Percentiles rank a stretch among this genome's conserved stretches.
Conservation (phyloP, 2,888 invertebrate genomes). For the Lamproptera curius region DNA sequence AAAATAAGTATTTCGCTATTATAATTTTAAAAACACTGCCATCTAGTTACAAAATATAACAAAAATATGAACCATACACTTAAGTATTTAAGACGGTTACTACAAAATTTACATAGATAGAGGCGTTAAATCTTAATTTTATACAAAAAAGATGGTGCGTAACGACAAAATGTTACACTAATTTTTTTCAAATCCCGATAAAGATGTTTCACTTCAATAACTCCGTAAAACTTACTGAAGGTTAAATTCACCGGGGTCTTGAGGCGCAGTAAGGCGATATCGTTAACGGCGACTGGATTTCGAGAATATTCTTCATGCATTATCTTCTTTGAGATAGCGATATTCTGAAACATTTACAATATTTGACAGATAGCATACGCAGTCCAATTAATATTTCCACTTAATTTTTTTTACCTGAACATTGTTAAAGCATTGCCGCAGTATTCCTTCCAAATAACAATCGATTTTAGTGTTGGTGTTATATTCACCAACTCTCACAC, state of each 20-base stretch:
- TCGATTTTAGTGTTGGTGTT: constrained; percentile 20
- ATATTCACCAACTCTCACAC: constrained; percentile 30
- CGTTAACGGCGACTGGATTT: not conserved
- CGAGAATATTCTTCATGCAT: not conserved
- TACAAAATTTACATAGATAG: too few relatives aligned
- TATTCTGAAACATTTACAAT: constrained; percentile 3
- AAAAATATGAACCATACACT: too few relatives aligned
- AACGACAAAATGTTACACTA: too few relatives aligned
- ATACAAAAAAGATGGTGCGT: too few relatives aligned
- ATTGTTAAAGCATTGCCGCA: constrained; percentile 13
- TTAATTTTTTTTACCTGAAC: not conserved
- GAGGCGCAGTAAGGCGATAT: constrained; percentile 12
- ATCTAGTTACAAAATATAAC: too few relatives aligned
- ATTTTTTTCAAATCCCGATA: too few relatives aligned
- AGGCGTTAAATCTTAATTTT: too few relatives aligned
- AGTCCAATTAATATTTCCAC: not conserved
- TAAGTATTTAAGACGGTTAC: too few relatives aligned
- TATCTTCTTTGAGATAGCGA: not conserved
- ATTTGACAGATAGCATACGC: not conserved
- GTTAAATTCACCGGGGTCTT: constrained; percentile 1
- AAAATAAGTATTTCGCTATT: too few relatives aligned
- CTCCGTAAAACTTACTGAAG: constrained; percentile 8
- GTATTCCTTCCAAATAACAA: constrained; percentile 20
- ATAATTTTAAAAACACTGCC: too few relatives aligned
- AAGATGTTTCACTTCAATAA: too few relatives aligned